Conservation (phyloP, 2,113 vertebrate species). For the Sphaerodactylus townsendi region DNA sequence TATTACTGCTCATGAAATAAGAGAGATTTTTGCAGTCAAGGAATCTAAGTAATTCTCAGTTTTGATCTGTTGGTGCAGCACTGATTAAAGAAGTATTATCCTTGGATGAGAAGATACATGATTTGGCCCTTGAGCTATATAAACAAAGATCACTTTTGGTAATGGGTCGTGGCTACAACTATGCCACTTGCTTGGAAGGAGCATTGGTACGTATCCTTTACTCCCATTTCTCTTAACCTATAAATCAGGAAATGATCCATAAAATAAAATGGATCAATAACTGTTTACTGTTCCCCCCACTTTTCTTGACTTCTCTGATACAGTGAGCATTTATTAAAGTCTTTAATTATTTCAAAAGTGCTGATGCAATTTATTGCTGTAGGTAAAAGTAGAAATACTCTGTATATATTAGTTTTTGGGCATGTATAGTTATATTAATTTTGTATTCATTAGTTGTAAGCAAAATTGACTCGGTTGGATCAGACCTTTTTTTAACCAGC, state of each 20-base stretch:
- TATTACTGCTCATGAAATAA: not conserved
- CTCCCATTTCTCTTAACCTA: not conserved
- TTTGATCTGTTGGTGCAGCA: conserved; percentile 61
- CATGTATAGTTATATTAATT: too few species aligned
- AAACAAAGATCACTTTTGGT: conserved; percentile 90
- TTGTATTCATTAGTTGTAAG: too few species aligned
- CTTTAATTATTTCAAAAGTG: not conserved
- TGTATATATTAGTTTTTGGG: not conserved
- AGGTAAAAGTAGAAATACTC: not conserved
- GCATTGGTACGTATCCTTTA: conserved; percentile 84
- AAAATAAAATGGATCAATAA: not conserved
- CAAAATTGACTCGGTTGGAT: too few species aligned
- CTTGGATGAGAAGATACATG: conserved; percentile 88
- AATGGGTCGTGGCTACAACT: conserved; percentile 96
- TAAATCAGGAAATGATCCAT: not conserved
- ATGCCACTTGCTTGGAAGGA: conserved; percentile 95
- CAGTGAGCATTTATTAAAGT: not conserved
- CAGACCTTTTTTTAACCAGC: too few species aligned
- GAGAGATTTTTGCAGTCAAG: not conserved
- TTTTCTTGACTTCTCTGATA: not conserved
- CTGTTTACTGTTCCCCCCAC: not conserved
- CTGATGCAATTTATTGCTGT: not conserved
- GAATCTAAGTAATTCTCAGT: not conserved
- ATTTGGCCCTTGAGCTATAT: conserved; percentile 88
- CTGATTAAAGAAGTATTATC: conserved; percentile 89